A percentile compares a stretch with the other conserved stretches of the same genome.
phyloP scores from a whole-genome alignment of 2,888 invertebrate genomes.

The Trachelus iudaicus region DNA sequence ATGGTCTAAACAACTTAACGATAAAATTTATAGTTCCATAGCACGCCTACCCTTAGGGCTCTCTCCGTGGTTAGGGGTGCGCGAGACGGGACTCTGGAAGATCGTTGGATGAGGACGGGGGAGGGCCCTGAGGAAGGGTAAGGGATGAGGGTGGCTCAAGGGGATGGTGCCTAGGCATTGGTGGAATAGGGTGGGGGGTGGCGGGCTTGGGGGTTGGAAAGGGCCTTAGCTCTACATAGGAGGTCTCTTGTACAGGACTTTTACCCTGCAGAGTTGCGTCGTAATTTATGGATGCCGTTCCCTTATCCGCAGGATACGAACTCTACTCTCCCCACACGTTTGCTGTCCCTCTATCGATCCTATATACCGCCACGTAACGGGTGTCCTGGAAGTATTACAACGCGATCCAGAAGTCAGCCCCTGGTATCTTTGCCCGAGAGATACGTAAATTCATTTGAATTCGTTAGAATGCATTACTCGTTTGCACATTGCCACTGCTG shows the following conservation, averaged over 20 bases:
- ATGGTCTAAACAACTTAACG: slow-evolving; percentile 65
- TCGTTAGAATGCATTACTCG: neutral
- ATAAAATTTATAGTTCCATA: slow-evolving; percentile 64
- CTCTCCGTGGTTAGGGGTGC: slow-evolving; percentile 13
- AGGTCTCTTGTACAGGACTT: slow-evolving; percentile 64
- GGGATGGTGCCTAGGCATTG: neutral
- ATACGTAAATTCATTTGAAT: neutral
- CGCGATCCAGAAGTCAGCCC: neutral
- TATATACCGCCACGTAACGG: slow-evolving; percentile 58
- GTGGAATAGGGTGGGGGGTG: slow-evolving; percentile 7
- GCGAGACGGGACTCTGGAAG: slow-evolving; percentile 3
- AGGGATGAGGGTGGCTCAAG: slow-evolving; percentile 17
- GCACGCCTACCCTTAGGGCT: slow-evolving; percentile 55
- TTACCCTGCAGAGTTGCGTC: slow-evolving; percentile 63
- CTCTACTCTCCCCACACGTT: slow-evolving; percentile 60
- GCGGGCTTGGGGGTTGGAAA: slow-evolving; percentile 21
- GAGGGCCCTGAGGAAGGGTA: slow-evolving; percentile 23
- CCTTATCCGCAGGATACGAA: slow-evolving; percentile 65
- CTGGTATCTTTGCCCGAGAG: neutral
- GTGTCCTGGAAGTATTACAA: slow-evolving; percentile 31
- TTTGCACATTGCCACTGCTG: neutral
- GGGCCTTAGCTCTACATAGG: slow-evolving; percentile 47
- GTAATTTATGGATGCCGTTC: slow-evolving; percentile 66
- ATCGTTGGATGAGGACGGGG: neutral
- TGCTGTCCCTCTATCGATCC: slow-evolving; percentile 65